Evolutionary conservation across 2,888 invertebrate genomes (phyloP), one percentile per base, ranked within the genome.

Genomic region (Drosophila koepferae): DNA sequence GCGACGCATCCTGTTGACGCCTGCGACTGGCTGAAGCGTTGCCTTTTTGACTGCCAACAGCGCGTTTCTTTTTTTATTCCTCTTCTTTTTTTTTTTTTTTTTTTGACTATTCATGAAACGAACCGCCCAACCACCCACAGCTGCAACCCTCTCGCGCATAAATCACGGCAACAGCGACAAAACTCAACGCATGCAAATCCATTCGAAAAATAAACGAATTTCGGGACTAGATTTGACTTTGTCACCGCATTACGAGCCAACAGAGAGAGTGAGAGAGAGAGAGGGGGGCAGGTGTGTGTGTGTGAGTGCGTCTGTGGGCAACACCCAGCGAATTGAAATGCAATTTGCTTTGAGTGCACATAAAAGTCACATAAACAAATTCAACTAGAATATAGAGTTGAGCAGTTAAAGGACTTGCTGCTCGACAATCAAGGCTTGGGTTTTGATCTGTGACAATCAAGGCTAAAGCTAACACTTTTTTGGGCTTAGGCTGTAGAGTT

Each of bases 131-230:
- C 59, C 56, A 46, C 44, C 64, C 61, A 49, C 70, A 20, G 61
- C 54, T 78, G 77, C 87, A 89, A 89, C 86, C 89, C 89, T 81
- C 87, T 82, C 79, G 77, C 66, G 75, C 82, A 86, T 86, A 86
- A 86, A 86, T 86, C 86, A 89, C 85, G 41, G 70, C 41, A 49
- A 56, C 61, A 67, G 87, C 70, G 70, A 79, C 84, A 81, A 68
- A 81, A 69, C 72, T 79, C 72, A 63, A 68, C 77, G 76, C 85
- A 87, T 85, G 80, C 86, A 84, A 78, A 81, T 79, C 71, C 71
- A 55, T 53, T 51, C 34, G 48, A 12, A 48, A 20, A 43, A 53
- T 54, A 54, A 51, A 46, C 40, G 55, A 36, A 60, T 58, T 58
- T 58, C 34, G 58, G 49, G 59, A 60, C 65, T 72, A 64, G 79